Base-by-base conservation (phyloP, 2,888 invertebrate genomes). In the Trichacis sp. region DNA sequence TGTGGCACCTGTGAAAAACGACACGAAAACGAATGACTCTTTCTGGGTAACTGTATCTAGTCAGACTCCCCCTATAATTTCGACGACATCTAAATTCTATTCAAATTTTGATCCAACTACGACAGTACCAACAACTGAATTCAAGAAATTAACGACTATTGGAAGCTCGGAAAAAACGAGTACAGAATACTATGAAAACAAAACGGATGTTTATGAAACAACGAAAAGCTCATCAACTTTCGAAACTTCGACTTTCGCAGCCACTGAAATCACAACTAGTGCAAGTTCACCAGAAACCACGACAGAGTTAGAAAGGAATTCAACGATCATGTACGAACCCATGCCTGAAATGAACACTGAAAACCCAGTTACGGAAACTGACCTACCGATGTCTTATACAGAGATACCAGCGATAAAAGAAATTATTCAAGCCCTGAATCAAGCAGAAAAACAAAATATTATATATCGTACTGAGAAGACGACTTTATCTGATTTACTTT, bases 361-460 rank as follows among this genome's bases (percentile, higher is more conserved):
- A 18, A 59, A 60, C 17, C 61, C 58, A 12, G 45, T 40, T 12
- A 52, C 40, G 29, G 14, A 38, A 49, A 57, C 67, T 11, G 53
- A 49, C 18, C 12, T 63, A n/a, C 45, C 40, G 3, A 29, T 40
- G 11, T 56, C 63, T 11, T 43, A 50, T 0, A 56, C 72, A 1
- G 71, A 69, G 30, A 53, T 50, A 24, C 60, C 61, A 9, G 58
- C 68, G 46, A 60, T 72, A 20, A 64, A 72, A 51, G 49, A 74
- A 42, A 63, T 71, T 40, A 61, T 71, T 33, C 63, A 63, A 38
- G 51, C 77, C 5, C 52, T 70, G 33, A 69, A 63, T 46, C 60
- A 69, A 30, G 66, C 72, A 4, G 69, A 33, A 38, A 14, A 57
- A 43, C 51, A 33, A 47, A 48, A 20, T 40, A 45, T 45, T 12